These are phyloP conservation scores for Andrena bicolor DNA, from an alignment of 2,888 invertebrate genomes.

Conservation along the genomic window DNA sequence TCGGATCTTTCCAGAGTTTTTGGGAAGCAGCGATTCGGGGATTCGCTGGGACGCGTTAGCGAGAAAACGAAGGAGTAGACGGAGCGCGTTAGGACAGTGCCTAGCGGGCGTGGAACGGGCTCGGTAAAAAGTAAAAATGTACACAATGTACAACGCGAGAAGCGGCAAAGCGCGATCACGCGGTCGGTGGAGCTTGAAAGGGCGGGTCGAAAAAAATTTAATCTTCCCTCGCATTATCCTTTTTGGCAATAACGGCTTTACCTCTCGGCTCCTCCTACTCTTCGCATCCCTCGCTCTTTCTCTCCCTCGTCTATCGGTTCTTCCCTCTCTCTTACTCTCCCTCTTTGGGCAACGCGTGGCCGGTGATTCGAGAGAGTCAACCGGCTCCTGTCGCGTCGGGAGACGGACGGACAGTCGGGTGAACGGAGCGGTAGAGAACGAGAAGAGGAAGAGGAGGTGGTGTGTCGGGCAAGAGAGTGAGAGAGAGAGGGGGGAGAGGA, in stretches of 20 bases:
- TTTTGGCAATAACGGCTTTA: constrained; percentile 78
- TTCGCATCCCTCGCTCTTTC: constrained; percentile 16
- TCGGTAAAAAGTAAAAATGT: constrained; percentile 61
- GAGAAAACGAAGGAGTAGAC: too few relatives aligned
- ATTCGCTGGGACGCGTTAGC: neutral
- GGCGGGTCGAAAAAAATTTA: constrained; percentile 75
- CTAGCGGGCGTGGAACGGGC: constrained; percentile 3
- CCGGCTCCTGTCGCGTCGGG: constrained; percentile 38
- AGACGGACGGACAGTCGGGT: constrained; percentile 29
- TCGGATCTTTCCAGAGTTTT: neutral
- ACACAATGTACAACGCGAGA: constrained; percentile 61
- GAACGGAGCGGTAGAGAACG: constrained; percentile 1
- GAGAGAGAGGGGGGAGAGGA: constrained; percentile 22
- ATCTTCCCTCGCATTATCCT: constrained; percentile 80
- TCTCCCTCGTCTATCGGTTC: constrained; percentile 17
- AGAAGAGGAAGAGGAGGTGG: neutral
- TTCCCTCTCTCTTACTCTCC: neutral
- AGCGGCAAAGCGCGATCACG: constrained; percentile 65
- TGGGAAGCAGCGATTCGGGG: neutral
- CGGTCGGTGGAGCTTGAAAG: constrained; percentile 59
- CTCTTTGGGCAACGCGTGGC: neutral
- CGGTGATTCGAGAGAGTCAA: constrained; percentile 6
- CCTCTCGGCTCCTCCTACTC: constrained; percentile 63
- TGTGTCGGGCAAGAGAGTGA: constrained; percentile 16
- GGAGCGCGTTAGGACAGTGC: too few relatives aligned